Percentiles rank a stretch among this genome's conserved stretches.
Conservation (phyloP, 2,888 invertebrate genomes). For the Lycophotia porphyrea region DNA sequence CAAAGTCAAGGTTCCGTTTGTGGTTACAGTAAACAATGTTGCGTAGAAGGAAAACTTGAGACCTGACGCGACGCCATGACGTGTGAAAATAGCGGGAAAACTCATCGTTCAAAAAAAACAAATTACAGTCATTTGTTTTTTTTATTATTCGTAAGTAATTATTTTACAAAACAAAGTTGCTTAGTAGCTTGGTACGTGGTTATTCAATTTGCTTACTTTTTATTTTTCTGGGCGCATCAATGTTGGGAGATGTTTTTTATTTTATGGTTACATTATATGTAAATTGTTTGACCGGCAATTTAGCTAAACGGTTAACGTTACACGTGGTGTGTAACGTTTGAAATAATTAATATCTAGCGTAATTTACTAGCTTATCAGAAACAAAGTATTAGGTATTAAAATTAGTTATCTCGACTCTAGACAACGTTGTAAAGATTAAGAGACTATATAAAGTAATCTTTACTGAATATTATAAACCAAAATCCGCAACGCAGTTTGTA, state of each 20-base stretch:
- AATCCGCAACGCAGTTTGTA: conserved; percentile 18
- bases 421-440: conserved; percentile 46
- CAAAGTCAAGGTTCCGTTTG: conserved; percentile 39
- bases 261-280: not conserved
- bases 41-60: conserved; percentile 36
- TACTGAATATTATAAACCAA: conserved; percentile 36
- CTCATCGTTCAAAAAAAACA: too few species aligned
- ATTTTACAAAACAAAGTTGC: conserved; percentile 19
- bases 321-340: too few species aligned
- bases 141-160: not conserved
- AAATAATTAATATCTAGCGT: too few species aligned
- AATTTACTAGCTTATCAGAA: conserved; percentile 32
- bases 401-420: conserved; percentile 39
- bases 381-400: conserved; percentile 22
- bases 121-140: conserved; percentile 34
- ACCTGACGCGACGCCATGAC: conserved; percentile 38
- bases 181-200: not conserved
- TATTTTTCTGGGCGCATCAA: not conserved
- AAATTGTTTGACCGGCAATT: not conserved
- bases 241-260: not conserved
- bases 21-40: conserved; percentile 38
- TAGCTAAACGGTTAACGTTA: not conserved
- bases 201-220: not conserved
- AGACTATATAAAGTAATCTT: conserved; percentile 33
- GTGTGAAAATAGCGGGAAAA: conserved; percentile 47